phyloP scores from a whole-genome alignment of 2,797 vertebrate genomes.

The Darevskia mixta region DNA sequence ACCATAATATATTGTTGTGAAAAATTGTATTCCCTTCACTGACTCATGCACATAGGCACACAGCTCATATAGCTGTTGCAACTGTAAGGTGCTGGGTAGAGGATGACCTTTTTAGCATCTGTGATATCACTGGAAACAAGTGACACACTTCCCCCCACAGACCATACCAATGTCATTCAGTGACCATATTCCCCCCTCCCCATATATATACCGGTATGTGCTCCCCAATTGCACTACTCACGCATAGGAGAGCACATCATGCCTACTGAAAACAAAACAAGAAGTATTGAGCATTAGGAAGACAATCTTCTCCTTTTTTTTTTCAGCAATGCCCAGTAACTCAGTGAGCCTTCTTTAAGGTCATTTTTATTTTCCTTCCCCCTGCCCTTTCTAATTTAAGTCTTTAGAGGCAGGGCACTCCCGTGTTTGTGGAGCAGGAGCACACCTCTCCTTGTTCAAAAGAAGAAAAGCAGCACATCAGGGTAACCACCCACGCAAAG shows the following conservation, averaged over 20 bases:
- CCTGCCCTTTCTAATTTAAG: not conserved
- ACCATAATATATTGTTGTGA: not conserved
- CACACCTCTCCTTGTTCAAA: not conserved
- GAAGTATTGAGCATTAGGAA: not conserved
- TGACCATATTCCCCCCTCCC: too few relatives aligned
- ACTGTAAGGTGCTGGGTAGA: not conserved
- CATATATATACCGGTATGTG: too few relatives aligned
- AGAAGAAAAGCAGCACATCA: too few relatives aligned
- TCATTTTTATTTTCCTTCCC: not conserved
- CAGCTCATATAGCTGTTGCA: not conserved
- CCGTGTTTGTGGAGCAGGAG: not conserved
- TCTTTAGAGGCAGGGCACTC: not conserved
- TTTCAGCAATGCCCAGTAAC: not conserved
- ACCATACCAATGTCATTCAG: not conserved
- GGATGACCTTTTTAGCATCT: not conserved
- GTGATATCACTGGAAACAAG: not conserved
- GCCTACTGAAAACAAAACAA: not conserved
- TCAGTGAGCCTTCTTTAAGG: not conserved
- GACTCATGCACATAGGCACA: too few relatives aligned
- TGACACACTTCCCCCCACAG: not conserved
- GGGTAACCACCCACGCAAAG: not conserved
- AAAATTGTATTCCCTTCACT: not conserved
- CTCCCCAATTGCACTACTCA: not conserved
- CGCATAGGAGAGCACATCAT: not conserved
- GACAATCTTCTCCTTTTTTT: not conserved